phyloP scores from a whole-genome alignment of 1,140 invertebrate genomes.

The Drosophila repletoides region DNA sequence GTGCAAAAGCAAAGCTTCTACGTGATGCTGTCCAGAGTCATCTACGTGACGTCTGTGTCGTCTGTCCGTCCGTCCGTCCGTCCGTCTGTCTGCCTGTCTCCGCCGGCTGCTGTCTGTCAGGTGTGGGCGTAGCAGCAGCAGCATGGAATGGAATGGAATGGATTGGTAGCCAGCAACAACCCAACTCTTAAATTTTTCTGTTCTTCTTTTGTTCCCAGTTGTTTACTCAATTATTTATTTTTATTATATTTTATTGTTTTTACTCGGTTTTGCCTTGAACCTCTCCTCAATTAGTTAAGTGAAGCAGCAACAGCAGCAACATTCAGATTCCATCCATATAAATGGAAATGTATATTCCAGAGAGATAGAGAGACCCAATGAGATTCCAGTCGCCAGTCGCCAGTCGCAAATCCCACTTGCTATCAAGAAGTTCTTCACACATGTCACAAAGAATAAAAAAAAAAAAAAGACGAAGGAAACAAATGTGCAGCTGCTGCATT shows the following conservation, averaged over 20 bases:
- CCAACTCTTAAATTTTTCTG: too few relatives aligned
- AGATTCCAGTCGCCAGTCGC: too few relatives aligned
- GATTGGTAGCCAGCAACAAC: background rate
- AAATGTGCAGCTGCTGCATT: conserved; percentile 6
- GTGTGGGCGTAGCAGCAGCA: too few relatives aligned
- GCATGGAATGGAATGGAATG: too few relatives aligned
- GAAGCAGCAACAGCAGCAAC: conserved; percentile 4
- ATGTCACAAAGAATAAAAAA: conserved; percentile 8
- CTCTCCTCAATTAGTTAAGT: conserved; percentile 19
- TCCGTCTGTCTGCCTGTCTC: too few relatives aligned
- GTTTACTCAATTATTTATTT: conserved; percentile 33
- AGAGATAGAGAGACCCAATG: too few relatives aligned
- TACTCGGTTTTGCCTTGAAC: conserved; percentile 6
- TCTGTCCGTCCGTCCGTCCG: too few relatives aligned
- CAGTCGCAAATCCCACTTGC: conserved; percentile 7
- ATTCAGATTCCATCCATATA: too few relatives aligned
- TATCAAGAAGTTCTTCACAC: too few relatives aligned
- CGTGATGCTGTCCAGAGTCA: conserved; percentile 11
- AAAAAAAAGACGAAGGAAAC: conserved; percentile 5
- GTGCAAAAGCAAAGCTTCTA: conserved; percentile 32
- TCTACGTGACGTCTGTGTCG: background rate
- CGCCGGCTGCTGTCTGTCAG: background rate
- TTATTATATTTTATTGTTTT: conserved; percentile 7
- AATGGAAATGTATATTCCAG: too few relatives aligned
- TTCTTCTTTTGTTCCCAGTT: background rate